Base-by-base conservation (phyloP, 2,113 vertebrate genomes). In the Sorex araneus region DNA sequence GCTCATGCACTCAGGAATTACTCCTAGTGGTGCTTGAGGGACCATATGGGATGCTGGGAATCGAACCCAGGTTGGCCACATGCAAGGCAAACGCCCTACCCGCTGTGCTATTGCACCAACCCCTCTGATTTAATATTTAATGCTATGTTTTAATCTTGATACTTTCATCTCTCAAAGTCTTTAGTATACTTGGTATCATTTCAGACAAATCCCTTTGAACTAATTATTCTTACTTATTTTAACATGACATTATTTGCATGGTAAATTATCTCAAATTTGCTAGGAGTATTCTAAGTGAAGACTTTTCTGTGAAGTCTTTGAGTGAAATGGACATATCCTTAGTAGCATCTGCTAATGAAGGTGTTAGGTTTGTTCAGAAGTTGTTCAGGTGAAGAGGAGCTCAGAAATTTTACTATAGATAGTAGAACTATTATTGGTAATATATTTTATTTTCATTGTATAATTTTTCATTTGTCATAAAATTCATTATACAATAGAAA, bases 61-160 rank as follows among this genome's bases (percentile, higher is more conserved):
- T n/a, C n/a, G n/a, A n/a, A n/a, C n/a, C n/a, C n/a, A n/a, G n/a
- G n/a, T n/a, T n/a, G n/a, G n/a, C n/a, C n/a, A n/a, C n/a, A n/a
- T n/a, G n/a, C n/a, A n/a, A n/a, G n/a, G n/a, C n/a, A n/a, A n/a
- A n/a, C n/a, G n/a, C n/a, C n/a, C n/a, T n/a, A n/a, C n/a, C n/a
- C n/a, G n/a, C n/a, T n/a, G n/a, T n/a, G n/a, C n/a, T n/a, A n/a
- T n/a, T n/a, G n/a, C n/a, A n/a, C n/a, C n/a, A n/a, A n/a, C n/a
- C n/a, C n/a, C n/a, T 96, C 93, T 95, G 57, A 95, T 96, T 97
- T 94, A 92, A 93, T 96, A 32, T 95, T 96, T 97, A 96, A 95
- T 94, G 80, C 89, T 69, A 96, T 95, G 85, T 94, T 92, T 97
- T 95, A 93, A 88, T 96, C 83, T 90, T 97, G 92, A 95, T 96